Base-by-base conservation (phyloP, 2,113 vertebrate species). In the Brienomyrus longianalis region DNA sequence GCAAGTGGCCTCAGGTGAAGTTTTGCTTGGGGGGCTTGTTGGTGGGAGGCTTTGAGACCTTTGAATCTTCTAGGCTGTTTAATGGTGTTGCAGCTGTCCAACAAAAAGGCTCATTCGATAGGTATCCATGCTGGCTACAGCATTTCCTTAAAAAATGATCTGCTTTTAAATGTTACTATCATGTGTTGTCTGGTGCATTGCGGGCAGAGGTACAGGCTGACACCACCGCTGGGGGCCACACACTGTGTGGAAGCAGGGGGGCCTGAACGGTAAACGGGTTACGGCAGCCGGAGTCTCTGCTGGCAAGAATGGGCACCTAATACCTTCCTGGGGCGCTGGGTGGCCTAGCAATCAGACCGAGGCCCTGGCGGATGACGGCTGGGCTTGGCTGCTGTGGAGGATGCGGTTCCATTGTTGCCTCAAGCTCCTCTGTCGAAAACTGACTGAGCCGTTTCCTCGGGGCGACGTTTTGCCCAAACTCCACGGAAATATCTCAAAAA, bases 401-500 rank as follows among this genome's bases (percentile, higher is more conserved):
- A 11, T 21, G 8, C 21, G 5, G 1, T 11, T 48, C 23, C 21
- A 84, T 11, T 19, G 15, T 23, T 11, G 80, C 80, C 47, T 9
- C 17, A 48, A 51, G 89, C 52, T 74, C 47, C 6, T 2, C 59
- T 77, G 89, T 86, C 80, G 62, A 39, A 90, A 88, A 47, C 80
- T 84, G 89, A 90, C 88, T 19, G 83, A 87, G 87, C 87, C 89
- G 90, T 89, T 92, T 91, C 88, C 86, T 48, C 39, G 90, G 85
- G 89, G 90, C 90, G 90, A 83, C 23, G 48, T 77, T 77, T 77
- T 39, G 70, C 70, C 74, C 89, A n/a, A 86, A 92, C 87, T 92
- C 90, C 90, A 88, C 52, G 89, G 90, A 91, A 91, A 93, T 45
- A 50, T 91, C 91, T 91, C 90, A 91, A 92, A 92, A 92, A 92